Base-by-base conservation (phyloP, 1,140 invertebrate species). In the Eurosta solidaginis region DNA sequence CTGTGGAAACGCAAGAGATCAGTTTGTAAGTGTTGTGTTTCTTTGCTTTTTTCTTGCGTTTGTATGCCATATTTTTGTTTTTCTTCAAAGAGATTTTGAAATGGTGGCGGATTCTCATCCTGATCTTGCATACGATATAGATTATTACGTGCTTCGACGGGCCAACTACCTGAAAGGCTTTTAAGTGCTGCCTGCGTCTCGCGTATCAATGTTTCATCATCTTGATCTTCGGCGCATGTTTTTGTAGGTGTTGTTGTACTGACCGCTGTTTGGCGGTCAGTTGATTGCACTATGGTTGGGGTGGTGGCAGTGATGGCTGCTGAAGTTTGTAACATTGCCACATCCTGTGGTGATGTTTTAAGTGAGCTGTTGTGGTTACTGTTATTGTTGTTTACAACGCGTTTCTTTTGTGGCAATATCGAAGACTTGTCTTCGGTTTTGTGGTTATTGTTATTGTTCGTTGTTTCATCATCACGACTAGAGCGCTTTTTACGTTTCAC, bases 131-230 rank as follows among this genome's bases (percentile, higher is more conserved):
- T 88, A 29, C 91, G 91, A 79, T 93, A 93, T 17, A 91, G 85
- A 20, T 91, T 91, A 14, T 91, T 90, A 22, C 92, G 88, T 1
- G 92, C 92, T 45, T 89, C 88, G 0, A 92, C 88, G 0, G 92
- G 91, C 94, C 94, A 95, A 83, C 92, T 94, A 3, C 94, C 94
- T 0, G 94, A 95, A 0, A 96, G 88, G 82, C 93, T 95, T 83
- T 94, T 94, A 45, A 96, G 86, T 0, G 94, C 94, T 3, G 93
- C 94, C 84, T 96, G 95, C 1, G 95, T 96, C 87, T 96, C 95
- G 54, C 94, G 89, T 77, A 97, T 95, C 7, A 95, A 88, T 1
- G 92, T 93, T 85, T 95, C 94, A 80, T 96, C 93, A 80, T 95
- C 94, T 88, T 91, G 88, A 49, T 89, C 88, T 7, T 79, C 78